These are phyloP conservation scores for Caenorhabditis angaria DNA, from an alignment of 2,888 invertebrate genomes.

Conservation along the genomic window DNA sequence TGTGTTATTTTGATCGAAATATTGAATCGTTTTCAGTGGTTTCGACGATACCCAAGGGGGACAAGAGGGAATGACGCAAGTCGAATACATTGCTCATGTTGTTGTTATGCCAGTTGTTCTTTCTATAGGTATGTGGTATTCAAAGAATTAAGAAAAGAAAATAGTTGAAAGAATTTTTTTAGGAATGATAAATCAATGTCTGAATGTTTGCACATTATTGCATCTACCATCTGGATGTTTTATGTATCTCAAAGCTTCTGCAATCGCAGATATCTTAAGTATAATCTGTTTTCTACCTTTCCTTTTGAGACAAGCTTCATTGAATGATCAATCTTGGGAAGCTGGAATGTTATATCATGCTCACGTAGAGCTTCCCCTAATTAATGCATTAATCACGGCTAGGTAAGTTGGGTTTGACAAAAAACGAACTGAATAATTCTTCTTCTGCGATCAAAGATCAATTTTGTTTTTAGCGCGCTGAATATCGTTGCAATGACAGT, in stretches of 20 bases:
- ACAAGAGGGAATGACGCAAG: slow-evolving; percentile 54
- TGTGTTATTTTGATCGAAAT: background rate
- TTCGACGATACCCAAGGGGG: slow-evolving; percentile 32
- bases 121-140: slow-evolving; percentile 54
- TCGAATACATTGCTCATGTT: slow-evolving; percentile 65
- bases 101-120: slow-evolving; percentile 64
- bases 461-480: slow-evolving; percentile 72
- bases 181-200: slow-evolving; percentile 71
- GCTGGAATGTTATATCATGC: slow-evolving; percentile 77
- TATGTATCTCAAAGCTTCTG: slow-evolving; percentile 77
- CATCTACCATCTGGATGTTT: slow-evolving; percentile 64
- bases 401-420: slow-evolving; percentile 34
- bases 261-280: slow-evolving; percentile 81
- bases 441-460: background rate
- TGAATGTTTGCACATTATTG: slow-evolving; percentile 71
- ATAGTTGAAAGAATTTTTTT: slow-evolving; percentile 11
- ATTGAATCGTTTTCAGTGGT: slow-evolving; percentile 12
- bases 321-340: slow-evolving; percentile 73
- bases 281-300: slow-evolving; percentile 79
- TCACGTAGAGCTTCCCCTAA: slow-evolving; percentile 74
- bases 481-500: slow-evolving; percentile 75
- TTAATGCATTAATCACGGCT: slow-evolving; percentile 75
- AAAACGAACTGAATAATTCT: background rate
- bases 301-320: slow-evolving; percentile 59
- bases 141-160: background rate